A percentile compares a stretch with the other conserved stretches of the same genome.
phyloP scores from a whole-genome alignment of 2,113 vertebrate species.

The Corapipo altera region DNA sequence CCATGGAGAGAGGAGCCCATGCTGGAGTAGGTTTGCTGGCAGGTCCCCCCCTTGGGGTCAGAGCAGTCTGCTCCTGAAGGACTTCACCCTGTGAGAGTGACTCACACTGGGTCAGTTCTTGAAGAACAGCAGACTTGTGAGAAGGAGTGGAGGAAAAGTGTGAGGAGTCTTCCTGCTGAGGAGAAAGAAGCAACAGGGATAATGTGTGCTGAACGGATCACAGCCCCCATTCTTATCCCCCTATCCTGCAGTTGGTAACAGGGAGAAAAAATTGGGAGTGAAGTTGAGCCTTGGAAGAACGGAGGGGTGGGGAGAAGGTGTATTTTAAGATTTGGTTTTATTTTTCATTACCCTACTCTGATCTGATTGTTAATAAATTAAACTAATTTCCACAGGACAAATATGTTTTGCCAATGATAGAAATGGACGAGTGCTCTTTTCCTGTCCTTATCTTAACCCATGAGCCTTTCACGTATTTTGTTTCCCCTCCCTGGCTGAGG shows the following conservation, averaged over 20 bases:
- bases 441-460: not conserved
- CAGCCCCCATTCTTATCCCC: not conserved
- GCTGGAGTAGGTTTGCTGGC: not conserved
- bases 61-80: not conserved
- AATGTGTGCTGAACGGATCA: not conserved
- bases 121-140: not conserved
- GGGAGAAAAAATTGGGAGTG: not conserved
- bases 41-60: not conserved
- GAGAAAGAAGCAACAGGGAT: not conserved
- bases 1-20: not conserved
- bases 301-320: rapidly evolving
- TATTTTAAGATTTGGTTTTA: not conserved
- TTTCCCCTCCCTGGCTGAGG: not conserved
- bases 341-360: not conserved
- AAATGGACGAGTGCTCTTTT: not conserved
- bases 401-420: not conserved
- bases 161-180: not conserved
- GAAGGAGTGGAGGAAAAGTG: not conserved
- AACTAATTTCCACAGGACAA: not conserved
- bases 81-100: not conserved
- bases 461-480: not conserved
- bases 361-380: not conserved
- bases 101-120: not conserved
- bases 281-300: not conserved
- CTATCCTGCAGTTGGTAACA: not conserved